Evolutionary conservation across 1,140 invertebrate genomes (phyloP).

Genomic region (Galendromus occidentalis): DNA sequence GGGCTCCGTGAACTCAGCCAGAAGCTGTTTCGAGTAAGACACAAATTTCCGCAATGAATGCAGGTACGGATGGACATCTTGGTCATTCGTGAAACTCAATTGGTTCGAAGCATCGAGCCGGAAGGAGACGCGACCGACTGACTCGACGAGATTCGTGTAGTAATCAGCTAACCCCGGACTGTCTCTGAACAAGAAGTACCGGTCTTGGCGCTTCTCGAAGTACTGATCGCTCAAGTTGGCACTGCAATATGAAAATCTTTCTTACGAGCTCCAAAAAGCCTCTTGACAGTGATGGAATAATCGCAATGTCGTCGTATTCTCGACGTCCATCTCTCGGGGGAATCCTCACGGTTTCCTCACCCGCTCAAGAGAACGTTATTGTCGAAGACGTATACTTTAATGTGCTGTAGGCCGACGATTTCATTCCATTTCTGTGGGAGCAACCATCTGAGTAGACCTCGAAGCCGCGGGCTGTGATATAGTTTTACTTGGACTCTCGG

Average conservation of each 20-base stretch:
- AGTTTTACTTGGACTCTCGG: slow-evolving; percentile 35
- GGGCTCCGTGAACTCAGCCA: slow-evolving; percentile 14
- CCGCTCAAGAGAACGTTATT: slow-evolving; percentile 82
- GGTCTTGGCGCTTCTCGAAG: slow-evolving; percentile 89
- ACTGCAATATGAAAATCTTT: too few relatives aligned
- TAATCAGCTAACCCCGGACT: slow-evolving; percentile 60
- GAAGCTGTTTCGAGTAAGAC: slow-evolving; percentile 14
- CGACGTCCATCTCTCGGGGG: too few relatives aligned
- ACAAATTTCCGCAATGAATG: slow-evolving; percentile 11
- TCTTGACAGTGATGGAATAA: too few relatives aligned
- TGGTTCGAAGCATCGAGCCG: slow-evolving; percentile 23
- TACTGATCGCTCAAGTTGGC: slow-evolving; percentile 96
- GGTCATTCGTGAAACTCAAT: slow-evolving; percentile 24
- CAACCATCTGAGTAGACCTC: slow-evolving; percentile 51
- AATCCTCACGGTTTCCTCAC: too few relatives aligned
- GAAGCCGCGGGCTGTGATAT: slow-evolving; percentile 79
- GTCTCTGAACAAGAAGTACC: slow-evolving; percentile 76
- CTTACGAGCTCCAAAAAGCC: too few relatives aligned
- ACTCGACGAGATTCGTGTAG: slow-evolving; percentile 37
- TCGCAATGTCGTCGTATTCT: too few relatives aligned
- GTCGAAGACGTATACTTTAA: slow-evolving; percentile 94
- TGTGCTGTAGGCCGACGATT: slow-evolving; percentile 80
- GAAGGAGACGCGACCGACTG: slow-evolving; percentile 35
- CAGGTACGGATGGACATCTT: slow-evolving; percentile 23
- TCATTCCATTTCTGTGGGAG: slow-evolving; percentile 69